These are phyloP conservation scores for Philhelius pedissequus DNA, from an alignment of 2,888 invertebrate genomes.

Conservation along the genomic window DNA sequence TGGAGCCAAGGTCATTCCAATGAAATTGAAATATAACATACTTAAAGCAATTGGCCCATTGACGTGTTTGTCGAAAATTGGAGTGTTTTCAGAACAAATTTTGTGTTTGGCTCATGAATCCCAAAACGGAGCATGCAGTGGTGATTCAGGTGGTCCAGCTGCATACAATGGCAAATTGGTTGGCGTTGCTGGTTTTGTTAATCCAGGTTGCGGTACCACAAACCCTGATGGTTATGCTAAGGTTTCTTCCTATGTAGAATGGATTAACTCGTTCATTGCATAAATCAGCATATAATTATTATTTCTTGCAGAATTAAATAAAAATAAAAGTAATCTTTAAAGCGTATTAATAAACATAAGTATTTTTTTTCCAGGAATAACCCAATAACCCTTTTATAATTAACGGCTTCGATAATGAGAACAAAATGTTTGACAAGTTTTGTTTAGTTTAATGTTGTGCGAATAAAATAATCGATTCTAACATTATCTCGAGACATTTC, in stretches of 20 bases:
- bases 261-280: slow-evolving; percentile 71
- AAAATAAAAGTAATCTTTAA: neutral
- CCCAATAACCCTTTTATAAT: no score
- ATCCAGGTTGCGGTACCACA: slow-evolving; percentile 71
- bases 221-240: slow-evolving; percentile 76
- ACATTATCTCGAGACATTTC: no score
- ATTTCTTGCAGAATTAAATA: neutral
- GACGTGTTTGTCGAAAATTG: slow-evolving; percentile 70
- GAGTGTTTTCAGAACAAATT: slow-evolving; percentile 70
- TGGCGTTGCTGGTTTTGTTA: slow-evolving; percentile 74
- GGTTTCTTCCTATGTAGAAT: slow-evolving; percentile 70
- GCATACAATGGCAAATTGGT: slow-evolving; percentile 73
- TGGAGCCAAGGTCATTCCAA: slow-evolving; percentile 67
- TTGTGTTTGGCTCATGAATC: slow-evolving; percentile 73
- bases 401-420: no score
- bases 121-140: slow-evolving; percentile 73
- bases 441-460: no score
- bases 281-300: neutral
- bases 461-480: no score
- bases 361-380: no score
- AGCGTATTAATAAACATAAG: no score
- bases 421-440: no score
- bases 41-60: slow-evolving; percentile 69
- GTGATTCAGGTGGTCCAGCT: slow-evolving; percentile 77
- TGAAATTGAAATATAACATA: slow-evolving; percentile 72